Conservation (phyloP, 2,888 invertebrate species). For the Toxonevra muliebris region DNA sequence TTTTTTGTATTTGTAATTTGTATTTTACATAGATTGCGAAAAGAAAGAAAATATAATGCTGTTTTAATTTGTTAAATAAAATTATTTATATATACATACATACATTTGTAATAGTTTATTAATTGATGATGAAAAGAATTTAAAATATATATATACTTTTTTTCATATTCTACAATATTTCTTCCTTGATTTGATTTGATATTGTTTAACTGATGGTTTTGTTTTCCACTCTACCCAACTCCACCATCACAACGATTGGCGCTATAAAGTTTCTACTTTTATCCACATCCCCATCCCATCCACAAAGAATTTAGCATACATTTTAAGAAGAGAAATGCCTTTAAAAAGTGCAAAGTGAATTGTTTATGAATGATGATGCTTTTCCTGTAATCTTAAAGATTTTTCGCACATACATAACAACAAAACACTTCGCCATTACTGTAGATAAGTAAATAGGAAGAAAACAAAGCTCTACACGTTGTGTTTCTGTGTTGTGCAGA, state of each 20-base stretch:
- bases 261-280: no score
- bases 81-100: conserved; percentile 34
- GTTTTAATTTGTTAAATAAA: conserved; percentile 35
- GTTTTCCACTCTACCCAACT: not conserved
- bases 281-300: no score
- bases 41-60: not conserved
- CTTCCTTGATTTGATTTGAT: conserved; percentile 1
- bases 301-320: no score
- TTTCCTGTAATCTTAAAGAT: not conserved
- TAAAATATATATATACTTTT: conserved; percentile 20
- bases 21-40: conserved; percentile 18
- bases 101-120: conserved; percentile 28
- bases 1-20: conserved; percentile 26
- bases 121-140: conserved; percentile 11
- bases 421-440: no score
- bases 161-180: conserved; percentile 19
- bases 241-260: no score
- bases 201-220: not conserved
- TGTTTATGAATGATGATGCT: not conserved
- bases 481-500: no score
- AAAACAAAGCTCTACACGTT: no score
- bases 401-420: no score
- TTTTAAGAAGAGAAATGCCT: conserved; percentile 1
- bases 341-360: conserved; percentile 13
- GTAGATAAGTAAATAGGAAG: no score